Base-by-base conservation (phyloP, 2,113 vertebrate species). In the Osmerus mordax region DNA sequence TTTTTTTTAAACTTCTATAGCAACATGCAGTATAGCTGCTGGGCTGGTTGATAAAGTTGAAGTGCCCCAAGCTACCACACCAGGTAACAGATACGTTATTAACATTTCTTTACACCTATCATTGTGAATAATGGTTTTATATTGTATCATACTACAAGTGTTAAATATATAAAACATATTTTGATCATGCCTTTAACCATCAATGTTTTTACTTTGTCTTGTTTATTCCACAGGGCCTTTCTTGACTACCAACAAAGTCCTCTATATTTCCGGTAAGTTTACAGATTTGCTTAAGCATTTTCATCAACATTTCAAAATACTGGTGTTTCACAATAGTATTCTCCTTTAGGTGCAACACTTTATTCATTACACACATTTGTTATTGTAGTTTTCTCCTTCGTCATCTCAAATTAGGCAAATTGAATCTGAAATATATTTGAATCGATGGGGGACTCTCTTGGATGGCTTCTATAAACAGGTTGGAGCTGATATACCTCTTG, bases 1-100 rank as follows among this genome's bases (percentile, higher is more conserved):
- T 23, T 65, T 65, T 41, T 2, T 3, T 36, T 0, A 76, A n/a
- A n/a, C 58, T 69, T 11, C 68, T 12, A 3, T 5, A 80, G 63
- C 70, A 73, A 75, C 67, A 61, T 72, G 67, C 65, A 29, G 77
- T 62, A 28, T 77, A 29, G 86, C 76, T 47, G 29, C 74, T 55
- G 80, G 87, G 56, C 71, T 82, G 23, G 73, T 81, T 1, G 61
- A 83, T 74, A 75, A 85, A 69, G 70, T 51, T 15, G 32, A 36
- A 0, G 4, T 19, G 19, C 67, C 70, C 23, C 64, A 73, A 0
- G 2, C 71, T 12, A 80, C 71, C 14, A 68, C 70, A 55, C 19
- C 18, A 69, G 81, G 85, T 86, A 78, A 52, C 3, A 9, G 47
- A n/a, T 29, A 21, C 23, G n/a, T 23, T 60, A 60, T 60, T 2